Conservation (phyloP, 1,140 invertebrate genomes). For the Ostrea edulis region DNA sequence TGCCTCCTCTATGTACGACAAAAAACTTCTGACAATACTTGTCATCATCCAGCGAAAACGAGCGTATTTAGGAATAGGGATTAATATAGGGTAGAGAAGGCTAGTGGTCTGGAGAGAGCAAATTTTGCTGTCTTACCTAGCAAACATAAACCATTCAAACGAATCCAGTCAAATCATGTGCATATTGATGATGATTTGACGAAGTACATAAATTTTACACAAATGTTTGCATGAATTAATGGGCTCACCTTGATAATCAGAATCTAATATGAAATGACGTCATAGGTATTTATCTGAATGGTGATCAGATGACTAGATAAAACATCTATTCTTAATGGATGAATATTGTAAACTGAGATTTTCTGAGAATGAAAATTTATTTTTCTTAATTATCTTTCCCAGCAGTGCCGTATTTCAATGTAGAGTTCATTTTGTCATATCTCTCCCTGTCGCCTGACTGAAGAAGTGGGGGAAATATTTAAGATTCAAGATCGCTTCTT, state of each 20-base stretch:
- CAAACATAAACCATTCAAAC: background rate
- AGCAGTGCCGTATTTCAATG: background rate
- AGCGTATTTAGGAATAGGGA: background rate
- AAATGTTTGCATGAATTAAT: background rate
- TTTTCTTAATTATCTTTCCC: conserved; percentile 17
- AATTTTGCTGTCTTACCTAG: background rate
- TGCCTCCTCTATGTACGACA: background rate
- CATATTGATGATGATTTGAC: background rate
- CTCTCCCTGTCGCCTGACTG: background rate
- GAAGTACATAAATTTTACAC: background rate
- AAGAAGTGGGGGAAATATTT: conserved; percentile 28
- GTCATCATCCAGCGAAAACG: background rate
- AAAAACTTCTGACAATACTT: conserved; percentile 21
- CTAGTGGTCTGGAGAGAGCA: background rate
- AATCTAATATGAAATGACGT: background rate
- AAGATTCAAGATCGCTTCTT: conserved; percentile 24
- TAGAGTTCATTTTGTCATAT: background rate
- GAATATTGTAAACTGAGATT: background rate
- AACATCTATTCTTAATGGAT: background rate
- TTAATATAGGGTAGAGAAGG: too few species aligned
- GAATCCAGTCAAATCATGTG: background rate
- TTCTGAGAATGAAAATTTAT: background rate
- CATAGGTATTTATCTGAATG: background rate
- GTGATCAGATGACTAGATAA: background rate
- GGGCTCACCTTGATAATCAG: background rate